Base-by-base conservation (phyloP, 2,113 vertebrate species). In the Paralichthys olivaceus region DNA sequence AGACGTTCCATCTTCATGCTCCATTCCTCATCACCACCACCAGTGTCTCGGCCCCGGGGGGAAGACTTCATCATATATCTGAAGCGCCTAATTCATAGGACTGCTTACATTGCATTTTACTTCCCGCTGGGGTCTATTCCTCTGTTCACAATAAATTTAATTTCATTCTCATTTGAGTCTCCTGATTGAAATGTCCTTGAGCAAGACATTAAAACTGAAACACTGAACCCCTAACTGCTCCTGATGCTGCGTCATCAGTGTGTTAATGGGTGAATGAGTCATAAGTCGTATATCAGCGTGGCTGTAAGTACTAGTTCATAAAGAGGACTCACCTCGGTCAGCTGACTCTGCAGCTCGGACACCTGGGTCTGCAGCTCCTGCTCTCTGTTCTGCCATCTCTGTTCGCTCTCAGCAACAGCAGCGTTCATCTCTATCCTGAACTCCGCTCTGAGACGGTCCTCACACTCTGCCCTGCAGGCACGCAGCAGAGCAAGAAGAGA, bases 311-410 rank as follows among this genome's bases (percentile, higher is more conserved):
- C 22, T 51, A 1, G 25, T 62, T 43, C 19, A 40, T 34, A 58
- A 40, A 13, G 45, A 20, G 9, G 19, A 29, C 72, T 89, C 83
- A 95, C 94, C 91, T 92, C 86, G 1, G 60, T 78, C 73, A 92
- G 72, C 59, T 92, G 78, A 60, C 47, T 51, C 83, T 91, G 84
- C 66, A 91, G 88, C 80, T 93, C 84, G 13, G 78, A 60, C 60
- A 95, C 90, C 85, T 95, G 91, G 29, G 69, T 89, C 90, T 96
- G 92, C 84, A 96, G 81, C 40, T 91, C 92, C 81, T 91, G 85
- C 65, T 95, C 94, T 77, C 91, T 91, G 69, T 58, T 93, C 72
- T 93, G 92, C 93, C 95, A 95, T 20, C 93, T 91, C 58, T 96
- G 92, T 58, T 95, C 94, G 3, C 93, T 93, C 79, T 83, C 71